A percentile compares a stretch with the other conserved stretches of the same genome.
These are phyloP conservation scores for Anabacerthia variegaticeps DNA, from an alignment of 2,797 vertebrate species.

Conservation along the genomic window DNA sequence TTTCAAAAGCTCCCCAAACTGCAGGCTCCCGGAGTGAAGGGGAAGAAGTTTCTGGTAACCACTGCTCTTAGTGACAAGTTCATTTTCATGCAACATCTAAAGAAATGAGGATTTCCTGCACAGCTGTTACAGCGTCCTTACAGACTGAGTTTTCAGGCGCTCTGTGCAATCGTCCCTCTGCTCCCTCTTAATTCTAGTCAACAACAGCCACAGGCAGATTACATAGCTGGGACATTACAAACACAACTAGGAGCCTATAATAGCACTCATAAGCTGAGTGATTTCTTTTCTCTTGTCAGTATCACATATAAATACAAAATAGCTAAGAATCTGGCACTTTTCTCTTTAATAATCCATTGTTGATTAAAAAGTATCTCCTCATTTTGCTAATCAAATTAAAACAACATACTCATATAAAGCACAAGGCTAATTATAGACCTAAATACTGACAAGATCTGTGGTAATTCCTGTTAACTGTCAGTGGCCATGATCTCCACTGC, in stretches of 20 bases:
- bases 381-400: not conserved
- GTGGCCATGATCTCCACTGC: not conserved
- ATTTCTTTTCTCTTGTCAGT: not conserved
- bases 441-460: not conserved
- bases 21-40: not conserved
- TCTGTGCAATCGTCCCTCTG: not conserved
- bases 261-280: not conserved
- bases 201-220: not conserved
- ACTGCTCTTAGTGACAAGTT: not conserved
- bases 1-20: not conserved
- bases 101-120: not conserved
- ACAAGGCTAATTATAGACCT: conserved; percentile 13
- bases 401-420: not conserved
- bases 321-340: not conserved
- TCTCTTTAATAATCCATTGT: not conserved
- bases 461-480: not conserved
- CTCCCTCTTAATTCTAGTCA: not conserved
- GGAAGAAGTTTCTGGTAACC: not conserved
- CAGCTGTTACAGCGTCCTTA: not conserved
- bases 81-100: not conserved
- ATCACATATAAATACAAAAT: not conserved
- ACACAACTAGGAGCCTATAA: not conserved
- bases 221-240: not conserved
- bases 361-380: not conserved
- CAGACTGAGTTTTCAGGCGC: not conserved